These are phyloP conservation scores for Liparis tanakae DNA, from an alignment of 2,797 vertebrate genomes.

Conservation along the genomic window DNA sequence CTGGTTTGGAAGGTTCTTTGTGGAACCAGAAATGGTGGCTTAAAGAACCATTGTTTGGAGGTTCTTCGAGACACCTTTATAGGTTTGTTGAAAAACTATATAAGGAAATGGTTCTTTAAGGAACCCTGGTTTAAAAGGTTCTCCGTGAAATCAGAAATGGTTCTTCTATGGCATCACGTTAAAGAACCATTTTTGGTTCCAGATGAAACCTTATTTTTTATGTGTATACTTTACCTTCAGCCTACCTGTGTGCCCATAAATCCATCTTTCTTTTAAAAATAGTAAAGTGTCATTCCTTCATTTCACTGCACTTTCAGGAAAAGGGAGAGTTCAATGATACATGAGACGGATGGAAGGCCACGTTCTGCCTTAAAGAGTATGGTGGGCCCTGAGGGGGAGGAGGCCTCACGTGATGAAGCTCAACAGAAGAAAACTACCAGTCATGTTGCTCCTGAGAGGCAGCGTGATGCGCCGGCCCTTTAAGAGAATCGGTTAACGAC, in stretches of 20 bases:
- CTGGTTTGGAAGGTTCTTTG: too few species aligned
- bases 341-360: slow-evolving; percentile 33
- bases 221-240: background rate
- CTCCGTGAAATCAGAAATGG: too few species aligned
- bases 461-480: background rate
- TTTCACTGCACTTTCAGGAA: slow-evolving; percentile 4
- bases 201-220: too few species aligned
- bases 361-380: slow-evolving; percentile 30
- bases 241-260: background rate
- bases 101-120: too few species aligned
- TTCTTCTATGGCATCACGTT: too few species aligned
- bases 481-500: background rate
- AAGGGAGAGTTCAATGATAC: slow-evolving; percentile 12
- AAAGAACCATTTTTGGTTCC: too few species aligned
- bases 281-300: background rate
- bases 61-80: too few species aligned
- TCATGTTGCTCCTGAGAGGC: slow-evolving; percentile 16
- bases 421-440: background rate
- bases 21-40: too few species aligned
- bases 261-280: background rate
- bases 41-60: too few species aligned
- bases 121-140: too few species aligned
- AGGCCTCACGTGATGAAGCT: slow-evolving; percentile 56
- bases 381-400: slow-evolving; percentile 33
- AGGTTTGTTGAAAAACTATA: too few species aligned